Conservation (phyloP, 2,113 vertebrate genomes). For the Oncorhynchus kisutch region DNA sequence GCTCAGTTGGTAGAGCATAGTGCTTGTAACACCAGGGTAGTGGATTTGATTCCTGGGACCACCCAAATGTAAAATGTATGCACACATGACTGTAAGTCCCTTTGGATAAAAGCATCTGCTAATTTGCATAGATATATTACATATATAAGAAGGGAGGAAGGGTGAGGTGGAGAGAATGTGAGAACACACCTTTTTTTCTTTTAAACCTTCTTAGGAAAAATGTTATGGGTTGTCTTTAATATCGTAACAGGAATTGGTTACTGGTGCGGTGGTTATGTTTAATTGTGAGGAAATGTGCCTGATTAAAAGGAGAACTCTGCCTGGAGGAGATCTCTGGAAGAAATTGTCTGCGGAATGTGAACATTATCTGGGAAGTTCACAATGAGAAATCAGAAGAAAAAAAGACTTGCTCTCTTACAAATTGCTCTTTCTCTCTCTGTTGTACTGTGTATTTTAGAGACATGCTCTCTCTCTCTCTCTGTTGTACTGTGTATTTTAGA, state of each 20-base stretch:
- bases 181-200: conserved; percentile 50
- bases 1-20: no score
- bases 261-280: conserved; percentile 7
- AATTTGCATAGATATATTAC: no score
- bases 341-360: conserved; percentile 10
- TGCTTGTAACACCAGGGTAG: no score
- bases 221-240: conserved; percentile 20
- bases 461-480: no score
- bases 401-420: not conserved
- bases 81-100: no score
- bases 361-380: conserved; percentile 11
- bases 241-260: conserved; percentile 27
- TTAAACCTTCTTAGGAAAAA: conserved; percentile 10
- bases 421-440: not conserved
- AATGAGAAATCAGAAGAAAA: not conserved
- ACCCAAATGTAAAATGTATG: no score
- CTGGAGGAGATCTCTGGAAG: conserved; percentile 28
- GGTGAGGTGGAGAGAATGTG: conserved; percentile 11
- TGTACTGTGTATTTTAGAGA: no score
- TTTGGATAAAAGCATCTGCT: no score
- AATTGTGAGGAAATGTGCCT: conserved; percentile 56
- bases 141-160: not conserved
- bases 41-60: no score
- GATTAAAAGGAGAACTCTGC: conserved; percentile 38
- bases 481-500: no score